Conservation (phyloP, 2,797 vertebrate genomes). For the Thripadectes ignobilis region DNA sequence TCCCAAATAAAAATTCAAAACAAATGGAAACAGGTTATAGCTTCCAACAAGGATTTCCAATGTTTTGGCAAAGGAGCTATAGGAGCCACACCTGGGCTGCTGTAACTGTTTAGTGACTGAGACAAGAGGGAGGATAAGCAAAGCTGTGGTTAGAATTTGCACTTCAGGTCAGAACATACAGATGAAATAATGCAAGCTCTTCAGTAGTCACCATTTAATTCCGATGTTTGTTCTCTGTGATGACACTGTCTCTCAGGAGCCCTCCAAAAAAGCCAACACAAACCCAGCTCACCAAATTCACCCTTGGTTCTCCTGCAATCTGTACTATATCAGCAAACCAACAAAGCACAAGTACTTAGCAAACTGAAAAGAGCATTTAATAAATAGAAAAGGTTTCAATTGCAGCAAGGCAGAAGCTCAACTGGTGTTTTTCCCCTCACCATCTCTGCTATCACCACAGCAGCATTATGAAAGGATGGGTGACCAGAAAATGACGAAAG, state of each 20-base stretch:
- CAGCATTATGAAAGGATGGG: not conserved
- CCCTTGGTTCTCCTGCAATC: accelerated
- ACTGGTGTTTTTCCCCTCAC: not conserved
- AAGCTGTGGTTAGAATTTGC: not conserved
- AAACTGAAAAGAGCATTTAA: not conserved
- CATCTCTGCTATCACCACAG: not conserved
- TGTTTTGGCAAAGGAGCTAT: not conserved
- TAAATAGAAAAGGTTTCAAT: not conserved
- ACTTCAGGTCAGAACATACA: not conserved
- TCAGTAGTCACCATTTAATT: not conserved
- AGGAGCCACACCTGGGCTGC: not conserved
- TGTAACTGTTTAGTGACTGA: not conserved
- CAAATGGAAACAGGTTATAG: not conserved
- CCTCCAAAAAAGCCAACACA: not conserved
- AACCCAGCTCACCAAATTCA: not conserved
- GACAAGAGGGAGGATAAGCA: not conserved
- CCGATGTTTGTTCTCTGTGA: not conserved
- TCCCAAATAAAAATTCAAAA: not conserved
- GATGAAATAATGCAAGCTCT: not conserved
- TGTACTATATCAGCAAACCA: not conserved
- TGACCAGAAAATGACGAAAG: not conserved
- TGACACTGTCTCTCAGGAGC: not conserved
- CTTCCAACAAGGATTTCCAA: not conserved
- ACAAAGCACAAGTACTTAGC: not conserved
- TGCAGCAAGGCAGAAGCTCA: not conserved